Evolutionary conservation across 2,888 invertebrate genomes (phyloP).

Genomic region (Aphidoletes aphidimyza): DNA sequence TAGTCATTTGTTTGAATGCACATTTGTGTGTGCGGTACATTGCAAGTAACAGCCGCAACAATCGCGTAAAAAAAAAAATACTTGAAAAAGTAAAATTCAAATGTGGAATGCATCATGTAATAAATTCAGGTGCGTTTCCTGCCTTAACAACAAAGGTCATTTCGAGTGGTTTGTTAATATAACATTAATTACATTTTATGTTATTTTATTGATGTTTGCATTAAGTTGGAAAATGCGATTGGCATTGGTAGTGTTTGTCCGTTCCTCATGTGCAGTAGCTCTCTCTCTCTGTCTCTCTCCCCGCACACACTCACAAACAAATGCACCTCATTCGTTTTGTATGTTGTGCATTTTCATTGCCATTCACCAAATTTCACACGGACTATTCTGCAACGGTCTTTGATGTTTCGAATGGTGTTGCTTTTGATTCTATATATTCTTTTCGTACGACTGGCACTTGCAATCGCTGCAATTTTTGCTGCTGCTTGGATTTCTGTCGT

Average conservation of each 20-base stretch:
- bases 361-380: constrained; percentile 15
- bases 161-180: constrained; percentile 26
- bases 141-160: constrained; percentile 12
- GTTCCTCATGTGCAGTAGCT: too few species aligned
- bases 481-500: not conserved
- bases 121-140: constrained; percentile 49
- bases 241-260: not conserved
- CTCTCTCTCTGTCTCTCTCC: too few species aligned
- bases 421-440: not conserved
- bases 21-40: not conserved
- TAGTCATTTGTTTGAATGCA: not conserved
- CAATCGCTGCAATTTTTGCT: not conserved
- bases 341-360: constrained; percentile 9
- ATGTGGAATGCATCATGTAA: constrained; percentile 35
- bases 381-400: not conserved
- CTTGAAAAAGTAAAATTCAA: constrained; percentile 41
- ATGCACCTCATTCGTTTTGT: not conserved
- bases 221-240: constrained; percentile 8
- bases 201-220: constrained; percentile 49
- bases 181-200: constrained; percentile 49
- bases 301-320: not conserved
- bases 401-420: not conserved
- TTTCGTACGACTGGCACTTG: not conserved
- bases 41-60: not conserved
- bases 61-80: not conserved